Evolutionary conservation across 2,888 invertebrate species (phyloP), one percentile per base, ranked within the genome.

Genomic region (Platerodrilus igneus): DNA sequence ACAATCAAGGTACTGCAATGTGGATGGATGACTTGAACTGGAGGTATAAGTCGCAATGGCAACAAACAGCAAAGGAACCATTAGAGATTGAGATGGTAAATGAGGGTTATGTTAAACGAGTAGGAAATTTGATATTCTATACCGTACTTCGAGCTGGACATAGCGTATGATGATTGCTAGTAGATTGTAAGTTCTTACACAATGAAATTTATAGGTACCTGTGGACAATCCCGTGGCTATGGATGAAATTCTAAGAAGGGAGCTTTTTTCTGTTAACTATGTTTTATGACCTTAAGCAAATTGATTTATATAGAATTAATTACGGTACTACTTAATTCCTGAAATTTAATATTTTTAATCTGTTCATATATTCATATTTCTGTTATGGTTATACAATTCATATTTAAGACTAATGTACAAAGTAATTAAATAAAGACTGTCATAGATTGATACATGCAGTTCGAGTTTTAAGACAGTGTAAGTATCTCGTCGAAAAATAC

Each of bases 141-240:
- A 88, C 85, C 82, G 78, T 89, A 41, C 75, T 86, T 45, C 71
- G 81, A 50, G 82, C 87, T 39, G 88, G 89, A 15, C 88, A 89
- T 58, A 86, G 86, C 77, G 86, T 65, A 83, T 69, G 51, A 41
- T 23, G 9, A 22, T 10, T 6, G 15, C 10, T 14, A 9, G 18
- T 20, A 25, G 14, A 15, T 22, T 14, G 18, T 13, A 23, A 15
- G 22, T 33, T 33, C 10, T 37, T 7, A 15, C 6, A 10, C 9
- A 2, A 15, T 30, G 8, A 21, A n/a, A 9, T 27, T 51, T 47
- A 14, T 33, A 57, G 58, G 54, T 58, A 16, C 59, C 59, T 3
- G 46, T 58, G 19, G 59, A 58, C 37, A 59, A 59, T 42, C 40
- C 44, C 18, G 36, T 49, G 13, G 59, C 58, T 9, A 58, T 59